A percentile compares a stretch with the other conserved stretches of the same genome.
Evolutionary conservation across 2,113 vertebrate genomes (phyloP).

Genomic region (Pao palembangensis): DNA sequence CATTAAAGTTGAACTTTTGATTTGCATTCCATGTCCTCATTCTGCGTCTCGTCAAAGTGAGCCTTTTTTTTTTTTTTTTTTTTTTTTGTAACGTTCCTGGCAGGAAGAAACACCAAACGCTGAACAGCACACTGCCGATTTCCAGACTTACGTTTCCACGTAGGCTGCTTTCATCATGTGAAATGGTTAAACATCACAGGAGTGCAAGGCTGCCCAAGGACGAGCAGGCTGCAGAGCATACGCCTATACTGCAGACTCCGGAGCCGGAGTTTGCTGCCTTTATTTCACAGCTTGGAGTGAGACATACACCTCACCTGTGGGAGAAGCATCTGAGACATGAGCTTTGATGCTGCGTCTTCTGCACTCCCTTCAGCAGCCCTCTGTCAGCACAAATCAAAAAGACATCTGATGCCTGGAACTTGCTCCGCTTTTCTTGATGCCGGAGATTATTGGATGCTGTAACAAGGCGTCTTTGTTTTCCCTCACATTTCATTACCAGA

Average conservation of each 20-base stretch:
- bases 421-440: slow-evolving; percentile 8
- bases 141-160: slow-evolving; percentile 31
- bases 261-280: slow-evolving; percentile 28
- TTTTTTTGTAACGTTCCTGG: slow-evolving; percentile 17
- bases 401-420: slow-evolving; percentile 33
- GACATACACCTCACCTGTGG: slow-evolving; percentile 44
- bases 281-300: slow-evolving; percentile 51
- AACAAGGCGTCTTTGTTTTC: too few relatives aligned
- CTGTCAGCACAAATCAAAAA: slow-evolving; percentile 54
- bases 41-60: slow-evolving; percentile 11
- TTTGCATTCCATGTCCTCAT: slow-evolving; percentile 8
- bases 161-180: slow-evolving; percentile 42
- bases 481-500: too few relatives aligned
- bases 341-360: slow-evolving; percentile 63
- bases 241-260: slow-evolving; percentile 6
- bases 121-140: slow-evolving; percentile 13
- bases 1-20: neutral
- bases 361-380: slow-evolving; percentile 46
- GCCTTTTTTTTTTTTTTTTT: neutral
- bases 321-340: slow-evolving; percentile 51
- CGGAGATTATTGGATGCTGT: slow-evolving; percentile 11
- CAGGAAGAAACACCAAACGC: slow-evolving; percentile 7
- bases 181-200: slow-evolving; percentile 50
- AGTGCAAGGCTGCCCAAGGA: slow-evolving; percentile 5
- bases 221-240: neutral